Conservation (phyloP, 2,797 vertebrate species). For the Sylvia borin region DNA sequence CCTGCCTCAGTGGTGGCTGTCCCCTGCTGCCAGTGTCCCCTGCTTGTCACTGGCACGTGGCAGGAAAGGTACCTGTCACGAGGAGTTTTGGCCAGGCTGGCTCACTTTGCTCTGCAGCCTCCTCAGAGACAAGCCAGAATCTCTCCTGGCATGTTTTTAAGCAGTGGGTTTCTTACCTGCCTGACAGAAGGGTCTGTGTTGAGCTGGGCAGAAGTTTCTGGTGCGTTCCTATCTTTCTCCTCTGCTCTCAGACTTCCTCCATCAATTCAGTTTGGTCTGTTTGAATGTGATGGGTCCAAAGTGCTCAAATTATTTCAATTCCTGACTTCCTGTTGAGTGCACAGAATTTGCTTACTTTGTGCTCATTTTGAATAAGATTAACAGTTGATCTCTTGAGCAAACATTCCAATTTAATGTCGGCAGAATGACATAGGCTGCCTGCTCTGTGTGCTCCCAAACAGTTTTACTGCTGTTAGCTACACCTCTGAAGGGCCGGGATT, state of each 20-base stretch:
- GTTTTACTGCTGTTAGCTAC: not conserved
- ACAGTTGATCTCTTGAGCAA: conserved; percentile 39
- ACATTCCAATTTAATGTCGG: not conserved
- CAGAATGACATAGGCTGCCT: not conserved
- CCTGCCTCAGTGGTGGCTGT: not conserved
- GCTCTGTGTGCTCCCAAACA: not conserved
- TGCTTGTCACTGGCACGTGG: not conserved
- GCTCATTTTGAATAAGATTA: conserved; percentile 10
- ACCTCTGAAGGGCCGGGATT: not conserved
- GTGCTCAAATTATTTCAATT: not conserved
- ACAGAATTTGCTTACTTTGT: conserved; percentile 26
- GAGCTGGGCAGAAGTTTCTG: not conserved
- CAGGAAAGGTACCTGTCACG: not conserved
- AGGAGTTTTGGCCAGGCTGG: not conserved
- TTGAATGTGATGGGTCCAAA: not conserved
- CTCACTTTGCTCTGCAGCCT: not conserved
- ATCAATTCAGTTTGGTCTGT: not conserved
- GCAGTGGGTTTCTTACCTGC: not conserved
- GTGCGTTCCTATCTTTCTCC: not conserved
- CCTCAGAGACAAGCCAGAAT: not conserved
- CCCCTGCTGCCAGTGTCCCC: not conserved
- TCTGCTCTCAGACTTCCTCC: not conserved
- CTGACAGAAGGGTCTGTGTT: not conserved
- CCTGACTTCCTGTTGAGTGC: not conserved
- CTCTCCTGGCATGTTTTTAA: not conserved